Evolutionary conservation across 2,888 invertebrate species (phyloP), one percentile per base, ranked within the genome.

Genomic region (Galeruca laticollis): DNA sequence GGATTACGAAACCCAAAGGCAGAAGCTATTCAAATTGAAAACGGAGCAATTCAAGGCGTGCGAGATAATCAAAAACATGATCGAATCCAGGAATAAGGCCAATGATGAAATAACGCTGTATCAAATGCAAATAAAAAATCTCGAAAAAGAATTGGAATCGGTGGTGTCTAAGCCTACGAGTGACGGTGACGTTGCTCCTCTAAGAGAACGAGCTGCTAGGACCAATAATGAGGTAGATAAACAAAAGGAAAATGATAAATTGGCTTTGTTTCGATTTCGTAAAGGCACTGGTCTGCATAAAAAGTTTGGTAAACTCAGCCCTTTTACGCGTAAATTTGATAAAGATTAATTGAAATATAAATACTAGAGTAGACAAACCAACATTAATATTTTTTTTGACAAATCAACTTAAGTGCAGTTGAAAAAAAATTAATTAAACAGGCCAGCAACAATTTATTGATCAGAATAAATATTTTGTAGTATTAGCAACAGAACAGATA

Each of bases 21-120:
- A 80, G 54, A 82, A 82, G 73, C 79, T 83, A 31, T 73, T 79
- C 21, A 84, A 84, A 70, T 74, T 85, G 21, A 84, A 85, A 75
- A 81, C 82, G 54, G 84, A 86, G 64, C 83, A 85, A 70, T 73
- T 82, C 52, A 86, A 86, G 74, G 85, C 86, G 5, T 86, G 84
- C 73, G 81, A 84, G 67, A 84, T 86, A 43, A 84, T 87, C 60
- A 83, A 86, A 73, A 81, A 77, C 47, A 82, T 86, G 79, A 81
- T 86, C 52, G 82, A 80, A 18, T 80, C 79, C 49, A 79, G 80
- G 56, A 84, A 82, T 65, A 82, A 80, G 61, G 78, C 80, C 35
- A 81, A 81, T 40, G 81, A 82, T 18, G 69, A 79, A 61, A 63
- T 62, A 37, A 4, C 56, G 15, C 59, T 59, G 11, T 54, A 63